Evolutionary conservation across 92 coral and sea anemone genomes (phyloP), one percentile per base, ranked within the genome.

Genomic region (Bergia sp.): DNA sequence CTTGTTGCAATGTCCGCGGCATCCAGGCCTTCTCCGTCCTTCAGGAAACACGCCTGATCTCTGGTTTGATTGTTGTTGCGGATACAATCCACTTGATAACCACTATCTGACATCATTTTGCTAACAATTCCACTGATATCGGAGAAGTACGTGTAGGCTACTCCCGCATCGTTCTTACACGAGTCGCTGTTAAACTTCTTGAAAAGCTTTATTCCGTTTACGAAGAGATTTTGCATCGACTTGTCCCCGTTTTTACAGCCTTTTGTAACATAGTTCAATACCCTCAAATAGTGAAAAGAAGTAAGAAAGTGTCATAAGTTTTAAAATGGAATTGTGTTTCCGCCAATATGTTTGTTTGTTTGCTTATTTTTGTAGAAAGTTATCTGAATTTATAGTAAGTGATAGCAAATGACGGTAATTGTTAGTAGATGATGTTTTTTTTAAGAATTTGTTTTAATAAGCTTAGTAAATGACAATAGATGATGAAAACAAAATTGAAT

Each of bases 121-220:
- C 47, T 39, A 41, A 76, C 80, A 16, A 9, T 41, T 42, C 47
- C n/a, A 40, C 23, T 76, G 36, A 76, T 38, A 38, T 76, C 80
- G 21, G n/a, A 11, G 79, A 75, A 75, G 50, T 12, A 75, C 2
- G 79, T 75, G 45, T 75, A 75, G 6, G 79, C 20, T 23, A 75
- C 47, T 1, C 79, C 79, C 0, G 79, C 79, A 39, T 76, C 80
- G 20, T 76, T 76, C 45, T 76, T 76, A 41, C 80, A 76, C 45
- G 80, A 76, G 3, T 76, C 80, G 20, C 80, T 76, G 50, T 76
- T 76, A 38, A 76, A 76, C 53, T 76, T 41, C n/a, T 23, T 1
- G 53, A 76, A 76, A 39, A 76, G 80, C 2, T 18, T 9, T 76
- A 11, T 11, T 8, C 47, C 80, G 2, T 42, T 39, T 10, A 40